phyloP scores from a whole-genome alignment of 2,113 vertebrate species.

The Brienomyrus longianalis region DNA sequence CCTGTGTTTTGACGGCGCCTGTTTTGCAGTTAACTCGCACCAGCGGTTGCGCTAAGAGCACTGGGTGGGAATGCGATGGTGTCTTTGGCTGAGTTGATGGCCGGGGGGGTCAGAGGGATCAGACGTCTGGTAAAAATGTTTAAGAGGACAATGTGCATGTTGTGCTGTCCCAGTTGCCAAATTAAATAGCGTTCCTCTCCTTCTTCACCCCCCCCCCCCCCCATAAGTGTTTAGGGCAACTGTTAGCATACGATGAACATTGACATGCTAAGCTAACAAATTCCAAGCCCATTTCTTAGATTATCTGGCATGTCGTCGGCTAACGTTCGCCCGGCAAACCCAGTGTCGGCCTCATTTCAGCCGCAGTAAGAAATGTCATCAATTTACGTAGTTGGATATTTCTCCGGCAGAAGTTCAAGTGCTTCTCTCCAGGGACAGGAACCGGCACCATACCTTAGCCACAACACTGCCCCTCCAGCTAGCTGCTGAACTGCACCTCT shows the following conservation, averaged over 20 bases:
- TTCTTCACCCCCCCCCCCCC: not conserved
- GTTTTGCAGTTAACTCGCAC: conserved; percentile 60
- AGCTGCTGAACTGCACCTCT: not conserved
- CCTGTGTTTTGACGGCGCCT: conserved; percentile 59
- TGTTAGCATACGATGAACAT: not conserved
- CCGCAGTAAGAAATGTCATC: not conserved
- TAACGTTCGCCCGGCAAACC: not conserved
- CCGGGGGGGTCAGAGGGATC: not conserved
- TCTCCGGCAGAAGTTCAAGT: not conserved
- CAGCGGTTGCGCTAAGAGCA: conserved; percentile 34
- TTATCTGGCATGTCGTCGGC: not conserved
- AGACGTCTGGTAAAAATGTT: not conserved
- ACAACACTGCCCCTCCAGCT: not conserved
- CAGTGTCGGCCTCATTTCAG: not conserved
- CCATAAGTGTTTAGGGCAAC: not conserved
- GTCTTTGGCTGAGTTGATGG: not conserved
- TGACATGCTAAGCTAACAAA: not conserved
- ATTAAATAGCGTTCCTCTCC: not conserved
- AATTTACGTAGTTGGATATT: not conserved
- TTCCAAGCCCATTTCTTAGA: not conserved
- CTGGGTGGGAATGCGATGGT: conserved; percentile 34
- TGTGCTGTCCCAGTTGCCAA: not conserved
- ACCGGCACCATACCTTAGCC: not conserved
- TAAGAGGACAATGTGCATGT: not conserved
- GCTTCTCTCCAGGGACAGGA: not conserved